These are phyloP conservation scores for Carapus acus DNA, from an alignment of 2,797 vertebrate genomes.

Conservation along the genomic window DNA sequence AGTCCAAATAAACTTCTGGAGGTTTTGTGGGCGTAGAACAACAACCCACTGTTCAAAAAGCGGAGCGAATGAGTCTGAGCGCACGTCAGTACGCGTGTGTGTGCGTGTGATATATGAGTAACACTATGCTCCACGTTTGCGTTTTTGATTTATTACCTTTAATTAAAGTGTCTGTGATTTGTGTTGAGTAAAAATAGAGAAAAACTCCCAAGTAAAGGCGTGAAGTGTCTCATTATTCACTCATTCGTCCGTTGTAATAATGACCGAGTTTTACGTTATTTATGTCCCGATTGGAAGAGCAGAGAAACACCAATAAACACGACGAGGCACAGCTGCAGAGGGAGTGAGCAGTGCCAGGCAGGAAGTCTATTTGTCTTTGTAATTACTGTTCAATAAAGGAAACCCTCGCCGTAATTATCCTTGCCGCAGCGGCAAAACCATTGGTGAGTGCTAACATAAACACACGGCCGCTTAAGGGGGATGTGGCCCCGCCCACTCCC, in stretches of 20 bases:
- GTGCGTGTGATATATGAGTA: too few relatives aligned
- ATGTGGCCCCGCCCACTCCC: conserved; percentile 8
- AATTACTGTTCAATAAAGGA: conserved; percentile 67
- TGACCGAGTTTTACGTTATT: conserved; percentile 47
- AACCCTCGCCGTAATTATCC: conserved; percentile 64
- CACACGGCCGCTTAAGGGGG: conserved; percentile 32
- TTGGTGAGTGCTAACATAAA: conserved; percentile 60
- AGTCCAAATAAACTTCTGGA: too few relatives aligned
- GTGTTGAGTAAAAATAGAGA: conserved; percentile 39
- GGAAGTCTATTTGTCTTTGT: conserved; percentile 71
- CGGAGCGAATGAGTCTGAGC: too few relatives aligned
- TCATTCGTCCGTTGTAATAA: conserved; percentile 40
- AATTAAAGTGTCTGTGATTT: conserved; percentile 33
- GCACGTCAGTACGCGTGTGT: too few relatives aligned
- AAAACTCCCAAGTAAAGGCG: conserved; percentile 28
- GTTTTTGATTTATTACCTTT: conserved; percentile 53
- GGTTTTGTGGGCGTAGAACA: too few relatives aligned
- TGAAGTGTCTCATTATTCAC: conserved; percentile 39
- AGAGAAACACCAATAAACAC: conserved; percentile 46
- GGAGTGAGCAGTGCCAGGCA: conserved; percentile 48
- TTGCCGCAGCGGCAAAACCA: conserved; percentile 48
- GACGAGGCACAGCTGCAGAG: conserved; percentile 38
- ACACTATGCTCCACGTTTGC: too few relatives aligned
- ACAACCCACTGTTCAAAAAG: too few relatives aligned
- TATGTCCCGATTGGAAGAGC: conserved; percentile 36